Evolutionary conservation across 2,797 vertebrate genomes (phyloP).

Genomic region (Lepidocolaptes lacrymiger): DNA sequence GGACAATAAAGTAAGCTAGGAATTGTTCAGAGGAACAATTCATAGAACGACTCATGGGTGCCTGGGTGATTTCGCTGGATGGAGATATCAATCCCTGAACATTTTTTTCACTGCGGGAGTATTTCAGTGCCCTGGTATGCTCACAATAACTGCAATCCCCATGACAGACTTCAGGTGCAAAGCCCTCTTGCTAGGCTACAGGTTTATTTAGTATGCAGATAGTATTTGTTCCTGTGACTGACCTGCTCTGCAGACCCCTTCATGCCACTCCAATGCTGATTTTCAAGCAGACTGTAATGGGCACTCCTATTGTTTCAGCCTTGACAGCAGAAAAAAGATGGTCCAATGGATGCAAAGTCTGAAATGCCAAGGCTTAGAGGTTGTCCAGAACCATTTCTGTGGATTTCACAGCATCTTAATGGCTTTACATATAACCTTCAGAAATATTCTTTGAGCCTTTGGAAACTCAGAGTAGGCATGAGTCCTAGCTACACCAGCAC

Average conservation of each 20-base stretch:
- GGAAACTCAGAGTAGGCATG: background rate
- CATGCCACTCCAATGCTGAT: background rate
- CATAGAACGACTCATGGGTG: fast-evolving
- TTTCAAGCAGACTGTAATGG: background rate
- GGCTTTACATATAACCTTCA: background rate
- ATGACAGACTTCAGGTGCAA: background rate
- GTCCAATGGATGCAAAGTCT: background rate
- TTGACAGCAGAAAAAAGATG: background rate
- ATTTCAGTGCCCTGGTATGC: background rate
- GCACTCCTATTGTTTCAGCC: background rate
- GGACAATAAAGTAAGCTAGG: background rate
- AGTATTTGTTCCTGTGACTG: background rate
- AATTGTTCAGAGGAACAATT: background rate
- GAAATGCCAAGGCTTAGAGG: background rate
- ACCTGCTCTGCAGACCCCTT: background rate
- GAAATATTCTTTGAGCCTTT: background rate
- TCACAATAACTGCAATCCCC: background rate
- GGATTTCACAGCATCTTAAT: background rate
- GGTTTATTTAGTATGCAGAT: background rate
- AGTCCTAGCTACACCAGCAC: background rate
- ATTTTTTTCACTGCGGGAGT: background rate
- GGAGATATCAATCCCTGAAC: background rate
- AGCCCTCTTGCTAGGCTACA: background rate
- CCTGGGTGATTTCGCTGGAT: background rate
- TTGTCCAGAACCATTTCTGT: background rate